Evolutionary conservation across 2,113 vertebrate genomes (phyloP).

Genomic region (Mustelus asterias): DNA sequence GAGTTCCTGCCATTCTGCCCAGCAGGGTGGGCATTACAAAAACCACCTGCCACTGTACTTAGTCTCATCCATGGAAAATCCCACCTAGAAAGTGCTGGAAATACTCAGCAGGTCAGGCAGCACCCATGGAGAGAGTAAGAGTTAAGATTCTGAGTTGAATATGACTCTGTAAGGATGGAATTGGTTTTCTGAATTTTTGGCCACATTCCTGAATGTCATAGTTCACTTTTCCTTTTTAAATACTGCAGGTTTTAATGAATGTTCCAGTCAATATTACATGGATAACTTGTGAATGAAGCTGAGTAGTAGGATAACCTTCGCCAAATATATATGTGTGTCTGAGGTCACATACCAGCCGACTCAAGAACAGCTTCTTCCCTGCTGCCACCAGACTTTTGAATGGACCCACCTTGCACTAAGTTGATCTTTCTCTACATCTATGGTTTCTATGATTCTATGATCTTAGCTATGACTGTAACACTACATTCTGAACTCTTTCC

Average conservation of each 20-base stretch:
- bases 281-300: background rate
- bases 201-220: background rate
- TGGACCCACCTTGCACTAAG: too few relatives aligned
- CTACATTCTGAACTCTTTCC: too few relatives aligned
- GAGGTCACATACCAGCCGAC: background rate
- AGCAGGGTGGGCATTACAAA: too few relatives aligned
- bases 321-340: background rate
- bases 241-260: background rate
- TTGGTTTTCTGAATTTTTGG: background rate
- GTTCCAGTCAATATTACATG: background rate
- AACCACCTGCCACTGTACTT: too few relatives aligned
- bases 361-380: too few relatives aligned
- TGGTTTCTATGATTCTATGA: too few relatives aligned
- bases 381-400: too few relatives aligned
- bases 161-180: background rate
- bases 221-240: background rate
- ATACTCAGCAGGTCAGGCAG: background rate
- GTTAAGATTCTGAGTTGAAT: too few relatives aligned
- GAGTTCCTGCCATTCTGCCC: too few relatives aligned
- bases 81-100: background rate
- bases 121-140: background rate
- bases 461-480: too few relatives aligned
- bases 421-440: too few relatives aligned
- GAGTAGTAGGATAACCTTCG: background rate
- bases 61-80: too few relatives aligned